These are phyloP conservation scores for Hippocampus zosterae DNA, from an alignment of 2,113 vertebrate species.

Conservation along the genomic window DNA sequence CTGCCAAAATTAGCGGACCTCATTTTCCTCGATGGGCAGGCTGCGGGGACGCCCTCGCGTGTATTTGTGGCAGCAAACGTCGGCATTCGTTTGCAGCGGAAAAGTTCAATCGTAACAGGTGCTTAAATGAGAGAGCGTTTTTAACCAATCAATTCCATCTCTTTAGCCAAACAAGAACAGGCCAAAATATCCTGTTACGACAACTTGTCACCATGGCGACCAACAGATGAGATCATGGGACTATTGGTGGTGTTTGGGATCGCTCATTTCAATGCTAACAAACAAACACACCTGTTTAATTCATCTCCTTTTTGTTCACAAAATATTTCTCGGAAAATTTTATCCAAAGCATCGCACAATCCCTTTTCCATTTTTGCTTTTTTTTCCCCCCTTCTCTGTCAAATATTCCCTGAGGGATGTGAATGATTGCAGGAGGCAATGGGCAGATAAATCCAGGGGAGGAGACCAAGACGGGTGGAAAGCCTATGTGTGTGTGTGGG, in stretches of 20 bases:
- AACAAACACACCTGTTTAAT: neutral
- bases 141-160: slow-evolving; percentile 50
- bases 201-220: slow-evolving; percentile 64
- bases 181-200: slow-evolving; percentile 74
- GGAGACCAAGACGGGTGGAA: slow-evolving; percentile 23
- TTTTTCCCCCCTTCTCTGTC: slow-evolving; percentile 49
- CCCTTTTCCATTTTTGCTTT: slow-evolving; percentile 6
- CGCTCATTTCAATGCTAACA: slow-evolving; percentile 4
- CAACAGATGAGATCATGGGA: slow-evolving; percentile 27
- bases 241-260: slow-evolving; percentile 12
- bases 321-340: slow-evolving; percentile 23
- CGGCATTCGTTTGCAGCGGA: slow-evolving; percentile 39
- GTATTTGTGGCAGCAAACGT: slow-evolving; percentile 3
- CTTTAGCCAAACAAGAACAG: slow-evolving; percentile 68
- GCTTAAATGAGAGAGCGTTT: slow-evolving; percentile 53
- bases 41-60: slow-evolving; percentile 20
- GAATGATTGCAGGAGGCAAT: slow-evolving; percentile 78
- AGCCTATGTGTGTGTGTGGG: slow-evolving; percentile 6
- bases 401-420: slow-evolving; percentile 72
- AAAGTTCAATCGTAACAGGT: slow-evolving; percentile 48
- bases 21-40: slow-evolving; percentile 67
- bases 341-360: neutral
- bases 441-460: slow-evolving; percentile 81
- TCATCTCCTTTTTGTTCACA: neutral
- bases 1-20: slow-evolving; percentile 62